phyloP scores from a whole-genome alignment of 2,797 vertebrate species.

The Siniperca undulata region DNA sequence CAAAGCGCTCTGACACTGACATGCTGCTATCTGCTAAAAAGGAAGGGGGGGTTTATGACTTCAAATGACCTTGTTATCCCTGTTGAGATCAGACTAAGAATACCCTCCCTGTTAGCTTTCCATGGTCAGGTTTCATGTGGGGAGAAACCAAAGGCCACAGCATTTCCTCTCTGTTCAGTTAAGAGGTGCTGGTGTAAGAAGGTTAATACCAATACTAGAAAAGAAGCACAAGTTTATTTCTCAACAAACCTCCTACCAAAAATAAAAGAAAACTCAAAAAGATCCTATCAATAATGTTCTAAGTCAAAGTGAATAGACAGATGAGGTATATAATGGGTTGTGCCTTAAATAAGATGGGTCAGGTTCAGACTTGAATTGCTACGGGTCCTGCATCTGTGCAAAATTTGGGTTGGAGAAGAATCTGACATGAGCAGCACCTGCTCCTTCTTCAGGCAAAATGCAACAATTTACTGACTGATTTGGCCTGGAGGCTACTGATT shows the following conservation, averaged over 20 bases:
- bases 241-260: background rate
- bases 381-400: background rate
- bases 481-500: background rate
- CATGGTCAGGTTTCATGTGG: conserved; percentile 68
- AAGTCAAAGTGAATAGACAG: background rate
- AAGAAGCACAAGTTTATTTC: background rate
- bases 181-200: conserved; percentile 14
- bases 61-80: conserved; percentile 71
- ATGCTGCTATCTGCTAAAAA: conserved; percentile 56
- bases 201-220: background rate
- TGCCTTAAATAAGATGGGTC: background rate
- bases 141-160: conserved; percentile 42
- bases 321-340: background rate
- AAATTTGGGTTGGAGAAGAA: background rate
- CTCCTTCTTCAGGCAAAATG: background rate
- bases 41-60: conserved; percentile 44
- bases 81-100: conserved; percentile 69
- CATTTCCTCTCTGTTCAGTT: conserved; percentile 31
- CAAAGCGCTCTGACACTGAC: conserved; percentile 54
- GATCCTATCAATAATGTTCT: too few relatives aligned
- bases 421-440: background rate
- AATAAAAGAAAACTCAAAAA: background rate
- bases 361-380: too few relatives aligned
- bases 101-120: conserved; percentile 62
- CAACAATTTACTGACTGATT: background rate